Percentiles rank a stretch among this genome's conserved stretches.
phyloP scores from a whole-genome alignment of 1,140 invertebrate genomes.

The Globodera rostochiensis region DNA sequence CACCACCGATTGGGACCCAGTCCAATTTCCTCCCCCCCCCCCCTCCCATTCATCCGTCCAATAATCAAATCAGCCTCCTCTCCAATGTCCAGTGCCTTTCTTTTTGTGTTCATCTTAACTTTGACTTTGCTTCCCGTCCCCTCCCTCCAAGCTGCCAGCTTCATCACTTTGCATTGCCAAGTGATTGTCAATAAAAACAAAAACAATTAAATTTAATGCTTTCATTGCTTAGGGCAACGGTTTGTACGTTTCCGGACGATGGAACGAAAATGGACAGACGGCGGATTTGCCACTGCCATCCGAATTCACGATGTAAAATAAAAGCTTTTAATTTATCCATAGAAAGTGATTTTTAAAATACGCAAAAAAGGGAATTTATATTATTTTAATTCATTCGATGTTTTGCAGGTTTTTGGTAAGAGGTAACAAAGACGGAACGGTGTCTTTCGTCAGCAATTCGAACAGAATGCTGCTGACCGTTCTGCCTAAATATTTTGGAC shows the following conservation, averaged over 20 bases:
- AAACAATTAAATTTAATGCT: background rate
- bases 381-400: background rate
- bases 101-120: background rate
- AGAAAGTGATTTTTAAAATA: too few relatives aligned
- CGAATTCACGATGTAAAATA: background rate
- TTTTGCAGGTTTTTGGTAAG: background rate
- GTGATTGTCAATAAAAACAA: background rate
- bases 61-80: background rate
- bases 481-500: background rate
- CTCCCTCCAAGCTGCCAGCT: background rate
- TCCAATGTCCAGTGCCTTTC: background rate
- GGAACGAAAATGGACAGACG: background rate
- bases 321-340: background rate
- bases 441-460: background rate
- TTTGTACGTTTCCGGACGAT: background rate
- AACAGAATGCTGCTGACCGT: background rate
- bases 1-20: background rate
- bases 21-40: background rate
- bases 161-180: constrained; percentile 1
- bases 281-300: constrained; percentile 1
- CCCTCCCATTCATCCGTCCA: too few relatives aligned
- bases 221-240: background rate
- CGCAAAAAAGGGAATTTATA: background rate
- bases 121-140: background rate
- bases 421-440: background rate